Evolutionary conservation across 2,113 vertebrate species (phyloP).

Genomic region (Xenopus borealis): DNA sequence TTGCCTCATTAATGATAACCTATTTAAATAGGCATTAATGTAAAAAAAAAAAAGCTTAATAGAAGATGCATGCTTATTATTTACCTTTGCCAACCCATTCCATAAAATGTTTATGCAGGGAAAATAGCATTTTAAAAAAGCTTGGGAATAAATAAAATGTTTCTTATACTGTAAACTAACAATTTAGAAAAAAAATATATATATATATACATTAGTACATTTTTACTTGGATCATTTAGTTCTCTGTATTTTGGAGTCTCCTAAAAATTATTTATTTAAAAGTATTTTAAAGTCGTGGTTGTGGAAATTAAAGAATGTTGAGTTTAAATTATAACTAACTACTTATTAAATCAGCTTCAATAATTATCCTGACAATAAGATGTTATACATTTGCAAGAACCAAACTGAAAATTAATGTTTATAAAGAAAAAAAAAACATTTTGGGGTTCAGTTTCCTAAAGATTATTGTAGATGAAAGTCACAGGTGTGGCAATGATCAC

Average conservation of each 20-base stretch:
- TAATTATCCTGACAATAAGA: too few relatives aligned
- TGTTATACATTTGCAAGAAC: too few relatives aligned
- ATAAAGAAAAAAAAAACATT: too few relatives aligned
- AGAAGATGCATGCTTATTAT: neutral
- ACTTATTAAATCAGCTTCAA: too few relatives aligned
- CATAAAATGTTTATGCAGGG: neutral
- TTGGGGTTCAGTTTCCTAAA: too few relatives aligned
- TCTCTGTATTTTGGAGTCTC: neutral
- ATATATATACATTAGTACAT: neutral
- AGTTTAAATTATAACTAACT: too few relatives aligned
- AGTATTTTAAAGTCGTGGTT: too few relatives aligned
- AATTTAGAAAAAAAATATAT: neutral
- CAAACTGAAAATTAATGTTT: too few relatives aligned
- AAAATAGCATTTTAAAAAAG: neutral
- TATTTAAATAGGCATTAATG: constrained; percentile 1
- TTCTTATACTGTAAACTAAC: neutral
- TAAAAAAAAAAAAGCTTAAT: constrained; percentile 3
- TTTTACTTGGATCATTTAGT: neutral
- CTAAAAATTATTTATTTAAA: too few relatives aligned
- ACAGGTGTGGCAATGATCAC: too few relatives aligned
- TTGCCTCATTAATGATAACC: constrained; percentile 1
- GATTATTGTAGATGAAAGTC: too few relatives aligned
- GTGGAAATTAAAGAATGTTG: too few relatives aligned
- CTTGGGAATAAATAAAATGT: neutral
- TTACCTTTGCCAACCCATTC: constrained; percentile 1